Base-by-base conservation (phyloP, 2,113 vertebrate species). In the Steatornis caripensis region DNA sequence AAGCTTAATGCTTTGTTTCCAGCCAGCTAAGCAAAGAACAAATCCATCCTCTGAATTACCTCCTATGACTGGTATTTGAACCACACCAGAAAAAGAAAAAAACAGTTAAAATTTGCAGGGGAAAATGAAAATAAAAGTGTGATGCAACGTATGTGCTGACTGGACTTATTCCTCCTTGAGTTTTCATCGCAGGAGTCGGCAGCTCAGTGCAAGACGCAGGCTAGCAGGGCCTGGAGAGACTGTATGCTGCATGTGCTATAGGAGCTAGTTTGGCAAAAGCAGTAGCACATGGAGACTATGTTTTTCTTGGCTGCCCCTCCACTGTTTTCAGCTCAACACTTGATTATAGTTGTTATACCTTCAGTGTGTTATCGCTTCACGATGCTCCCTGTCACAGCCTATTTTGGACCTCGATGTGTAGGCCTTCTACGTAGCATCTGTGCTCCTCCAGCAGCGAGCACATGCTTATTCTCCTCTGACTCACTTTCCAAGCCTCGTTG, bases 41-140 rank as follows among this genome's bases (percentile, higher is more conserved):
- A 84, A 91, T 30, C 72, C 53, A 76, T 88, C 70, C 54, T 93
- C 78, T 60, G 65, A 82, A 82, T 82, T 71, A 84, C 81, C 78
- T 94, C 49, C 66, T 91, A 64, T 49, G 81, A 70, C 68, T 77
- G 77, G 86, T 54, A 87, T 96, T 94, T 92, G 76, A 96, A 76
- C 55, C 57, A 60, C 37, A 48, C 22, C 21, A 15, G 75, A 21
- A n/a, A n/a, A 27, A 60, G 81, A 60, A 45, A n/a, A n/a, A n/a
- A n/a, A n/a, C n/a, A n/a, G n/a, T 43, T 87, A 48, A 71, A 87
- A 82, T 39, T 58, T 91, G 49, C 60, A 27, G 4, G 39, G 45
- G 45, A 58, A 85, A 91, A 95, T 64, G 41, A 66, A 82, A 96
- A 94, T n/a, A 49, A 9, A 53, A 55, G 34, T 15, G 41, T 93